Evolutionary conservation across 2,888 invertebrate genomes (phyloP).

Genomic region (Chelonus formosanus): DNA sequence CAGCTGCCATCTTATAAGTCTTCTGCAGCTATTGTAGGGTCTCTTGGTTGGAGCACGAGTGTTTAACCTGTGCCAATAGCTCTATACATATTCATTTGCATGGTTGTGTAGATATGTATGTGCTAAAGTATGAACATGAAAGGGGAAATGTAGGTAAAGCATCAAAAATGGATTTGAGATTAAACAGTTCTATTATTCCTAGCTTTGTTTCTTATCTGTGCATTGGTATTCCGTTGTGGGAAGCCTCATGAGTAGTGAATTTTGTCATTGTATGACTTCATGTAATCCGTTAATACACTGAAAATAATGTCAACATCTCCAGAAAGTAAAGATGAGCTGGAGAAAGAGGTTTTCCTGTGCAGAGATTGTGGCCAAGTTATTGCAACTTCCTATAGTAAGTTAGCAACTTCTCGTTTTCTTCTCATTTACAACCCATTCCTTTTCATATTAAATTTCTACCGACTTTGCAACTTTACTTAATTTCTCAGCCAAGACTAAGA

Average conservation of each 20-base stretch:
- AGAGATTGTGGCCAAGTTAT: no score
- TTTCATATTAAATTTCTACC: no score
- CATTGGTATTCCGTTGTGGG: conserved; percentile 1
- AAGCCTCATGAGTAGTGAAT: conserved; percentile 4
- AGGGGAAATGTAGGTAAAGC: background rate
- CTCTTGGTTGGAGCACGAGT: conserved; percentile 44
- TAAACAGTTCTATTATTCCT: conserved; percentile 1
- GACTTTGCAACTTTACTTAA: no score
- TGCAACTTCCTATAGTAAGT: no score
- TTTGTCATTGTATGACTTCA: conserved; percentile 39
- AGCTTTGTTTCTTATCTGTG: conserved; percentile 7
- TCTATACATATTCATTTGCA: no score
- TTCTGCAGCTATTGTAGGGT: conserved; percentile 58
- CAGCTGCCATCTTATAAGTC: conserved; percentile 52
- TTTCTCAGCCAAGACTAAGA: no score
- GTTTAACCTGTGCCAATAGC: conserved; percentile 50
- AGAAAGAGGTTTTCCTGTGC: background rate
- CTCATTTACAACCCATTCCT: no score
- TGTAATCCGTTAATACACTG: conserved; percentile 49
- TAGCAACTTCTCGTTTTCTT: no score
- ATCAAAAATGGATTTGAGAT: conserved; percentile 9
- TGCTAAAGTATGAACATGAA: conserved; percentile 4
- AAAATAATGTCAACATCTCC: conserved; percentile 40
- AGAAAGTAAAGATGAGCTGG: conserved; percentile 4
- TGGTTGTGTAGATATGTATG: background rate